These are phyloP conservation scores for Galeopterus variegatus DNA, from an alignment of 2,113 vertebrate species.

Conservation along the genomic window DNA sequence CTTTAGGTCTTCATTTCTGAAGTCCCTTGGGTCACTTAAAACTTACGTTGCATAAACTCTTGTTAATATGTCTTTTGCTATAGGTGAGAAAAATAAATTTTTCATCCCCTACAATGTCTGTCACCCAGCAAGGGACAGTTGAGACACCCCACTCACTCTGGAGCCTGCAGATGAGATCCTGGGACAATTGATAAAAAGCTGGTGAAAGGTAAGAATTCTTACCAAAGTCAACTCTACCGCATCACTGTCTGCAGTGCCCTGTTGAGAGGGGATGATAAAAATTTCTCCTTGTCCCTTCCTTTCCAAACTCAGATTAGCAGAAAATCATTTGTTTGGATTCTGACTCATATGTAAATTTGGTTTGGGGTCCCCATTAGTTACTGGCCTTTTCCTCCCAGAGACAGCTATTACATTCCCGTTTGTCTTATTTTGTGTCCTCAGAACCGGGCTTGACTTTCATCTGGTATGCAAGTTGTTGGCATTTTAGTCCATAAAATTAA, in stretches of 20 bases:
- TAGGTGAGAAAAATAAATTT: neutral
- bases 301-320: neutral
- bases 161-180: neutral
- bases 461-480: neutral
- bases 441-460: neutral
- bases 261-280: neutral
- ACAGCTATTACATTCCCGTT: neutral
- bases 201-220: neutral
- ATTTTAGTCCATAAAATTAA: constrained; percentile 49
- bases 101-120: neutral
- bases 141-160: neutral
- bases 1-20: neutral
- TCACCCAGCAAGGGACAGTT: neutral
- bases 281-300: neutral
- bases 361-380: neutral
- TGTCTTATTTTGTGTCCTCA: neutral
- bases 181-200: neutral
- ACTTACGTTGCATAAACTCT: neutral
- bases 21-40: neutral
- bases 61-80: neutral
- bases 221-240: neutral
- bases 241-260: neutral
- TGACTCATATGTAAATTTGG: neutral
- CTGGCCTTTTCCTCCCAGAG: neutral
- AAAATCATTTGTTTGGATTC: neutral